These are phyloP conservation scores for Melanargia galathea DNA, from an alignment of 2,888 invertebrate species.

Conservation along the genomic window DNA sequence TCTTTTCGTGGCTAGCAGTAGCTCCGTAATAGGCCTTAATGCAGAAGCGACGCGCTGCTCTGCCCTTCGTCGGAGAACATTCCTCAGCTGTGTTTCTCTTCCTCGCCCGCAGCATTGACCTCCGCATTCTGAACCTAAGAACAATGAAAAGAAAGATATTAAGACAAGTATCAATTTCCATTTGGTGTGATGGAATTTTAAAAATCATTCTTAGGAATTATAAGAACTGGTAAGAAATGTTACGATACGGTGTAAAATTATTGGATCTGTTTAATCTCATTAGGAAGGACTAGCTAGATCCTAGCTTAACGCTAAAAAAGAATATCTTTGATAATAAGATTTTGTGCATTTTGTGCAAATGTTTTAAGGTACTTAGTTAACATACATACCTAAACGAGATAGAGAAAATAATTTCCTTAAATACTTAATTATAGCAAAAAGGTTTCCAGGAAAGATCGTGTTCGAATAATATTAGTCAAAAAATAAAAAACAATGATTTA, in stretches of 20 bases:
- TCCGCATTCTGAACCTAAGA: conserved; percentile 82
- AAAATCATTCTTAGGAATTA: not conserved
- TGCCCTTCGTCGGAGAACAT: conserved; percentile 84
- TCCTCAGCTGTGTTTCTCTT: conserved; percentile 82
- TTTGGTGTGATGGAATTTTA: too few species aligned
- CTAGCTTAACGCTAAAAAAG: not conserved
- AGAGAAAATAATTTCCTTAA: too few species aligned
- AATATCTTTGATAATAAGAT: conserved; percentile 18
- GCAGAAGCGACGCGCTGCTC: conserved; percentile 86
- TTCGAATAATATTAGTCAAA: not conserved
- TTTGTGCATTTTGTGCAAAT: not conserved
- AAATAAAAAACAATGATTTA: not conserved
- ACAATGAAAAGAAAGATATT: conserved; percentile 35
- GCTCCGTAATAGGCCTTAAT: conserved; percentile 88
- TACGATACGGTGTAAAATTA: conserved; percentile 9
- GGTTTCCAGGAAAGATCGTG: not conserved
- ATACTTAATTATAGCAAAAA: conserved; percentile 3
- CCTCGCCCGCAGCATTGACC: conserved; percentile 87
- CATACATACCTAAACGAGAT: too few species aligned
- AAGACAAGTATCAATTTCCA: not conserved
- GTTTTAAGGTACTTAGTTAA: too few species aligned
- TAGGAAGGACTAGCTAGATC: not conserved
- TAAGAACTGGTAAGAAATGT: not conserved
- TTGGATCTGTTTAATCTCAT: conserved; percentile 5
- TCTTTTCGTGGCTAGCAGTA: conserved; percentile 87